Evolutionary conservation across 2,888 invertebrate genomes (phyloP).

Genomic region (Mesorhabditis belari): DNA sequence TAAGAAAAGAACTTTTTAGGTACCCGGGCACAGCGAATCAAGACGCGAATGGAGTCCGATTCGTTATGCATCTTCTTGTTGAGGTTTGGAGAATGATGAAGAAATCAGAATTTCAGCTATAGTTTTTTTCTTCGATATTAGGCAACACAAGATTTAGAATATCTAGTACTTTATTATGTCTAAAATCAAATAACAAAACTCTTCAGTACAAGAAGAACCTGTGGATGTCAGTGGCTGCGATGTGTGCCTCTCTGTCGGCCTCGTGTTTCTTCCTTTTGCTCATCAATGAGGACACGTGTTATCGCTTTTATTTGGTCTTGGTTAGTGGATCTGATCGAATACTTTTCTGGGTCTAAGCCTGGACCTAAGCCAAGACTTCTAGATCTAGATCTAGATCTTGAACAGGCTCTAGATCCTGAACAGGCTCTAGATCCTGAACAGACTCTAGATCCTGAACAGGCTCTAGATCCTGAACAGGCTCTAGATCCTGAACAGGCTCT

Average conservation of each 20-base stretch:
- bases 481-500: too few relatives aligned
- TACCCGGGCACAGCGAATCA: not conserved
- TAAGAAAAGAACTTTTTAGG: not conserved
- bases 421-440: too few relatives aligned
- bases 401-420: too few relatives aligned
- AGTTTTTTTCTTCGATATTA: not conserved
- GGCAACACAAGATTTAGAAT: not conserved
- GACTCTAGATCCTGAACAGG: too few relatives aligned
- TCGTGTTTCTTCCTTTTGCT: conserved; percentile 43
- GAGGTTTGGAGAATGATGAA: conserved; percentile 1
- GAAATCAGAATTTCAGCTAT: not conserved
- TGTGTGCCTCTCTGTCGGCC: conserved; percentile 46
- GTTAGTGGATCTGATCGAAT: not conserved
- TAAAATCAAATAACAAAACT: not conserved
- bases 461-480: too few relatives aligned
- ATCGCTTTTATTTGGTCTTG: not conserved
- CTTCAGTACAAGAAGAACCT: conserved; percentile 49
- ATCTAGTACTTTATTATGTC: not conserved
- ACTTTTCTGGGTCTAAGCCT: not conserved
- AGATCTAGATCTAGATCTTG: not conserved
- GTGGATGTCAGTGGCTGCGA: conserved; percentile 48
- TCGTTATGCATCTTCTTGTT: conserved; percentile 7
- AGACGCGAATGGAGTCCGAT: conserved; percentile 6
- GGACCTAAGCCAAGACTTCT: too few relatives aligned
- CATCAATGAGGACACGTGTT: conserved; percentile 11